These are phyloP conservation scores for Eupithecia insigniata DNA, from an alignment of 2,888 invertebrate genomes.

Conservation along the genomic window DNA sequence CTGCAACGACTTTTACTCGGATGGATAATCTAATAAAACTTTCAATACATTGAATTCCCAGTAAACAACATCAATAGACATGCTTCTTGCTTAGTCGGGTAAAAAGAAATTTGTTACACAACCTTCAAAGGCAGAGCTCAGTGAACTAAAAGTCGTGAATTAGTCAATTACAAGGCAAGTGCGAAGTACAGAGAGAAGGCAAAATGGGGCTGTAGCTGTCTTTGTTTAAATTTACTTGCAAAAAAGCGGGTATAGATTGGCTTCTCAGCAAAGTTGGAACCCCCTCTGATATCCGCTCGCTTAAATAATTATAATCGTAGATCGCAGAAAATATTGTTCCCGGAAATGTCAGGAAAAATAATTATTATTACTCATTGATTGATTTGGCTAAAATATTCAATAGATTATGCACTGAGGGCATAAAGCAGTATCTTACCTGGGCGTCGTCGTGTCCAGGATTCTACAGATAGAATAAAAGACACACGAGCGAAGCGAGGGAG, in stretches of 20 bases:
- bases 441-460: no score
- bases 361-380: no score
- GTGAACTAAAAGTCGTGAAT: not conserved
- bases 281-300: not conserved
- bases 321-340: not conserved
- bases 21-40: slow-evolving; percentile 46
- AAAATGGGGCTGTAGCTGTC: not conserved
- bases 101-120: slow-evolving; percentile 42
- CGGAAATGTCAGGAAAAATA: not conserved
- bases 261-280: not conserved
- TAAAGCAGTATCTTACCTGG: no score
- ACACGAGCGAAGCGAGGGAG: no score
- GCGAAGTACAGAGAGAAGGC: not conserved
- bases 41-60: slow-evolving; percentile 43
- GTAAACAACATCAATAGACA: slow-evolving; percentile 42
- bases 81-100: not conserved
- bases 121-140: slow-evolving; percentile 6
- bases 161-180: not conserved
- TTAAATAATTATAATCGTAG: not conserved
- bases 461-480: no score
- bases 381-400: no score
- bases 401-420: no score
- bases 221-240: not conserved
- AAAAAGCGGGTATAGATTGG: not conserved
- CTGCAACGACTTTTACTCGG: slow-evolving; percentile 28